Base-by-base conservation (phyloP, 2,797 vertebrate genomes). In the Tachyglossus aculeatus region DNA sequence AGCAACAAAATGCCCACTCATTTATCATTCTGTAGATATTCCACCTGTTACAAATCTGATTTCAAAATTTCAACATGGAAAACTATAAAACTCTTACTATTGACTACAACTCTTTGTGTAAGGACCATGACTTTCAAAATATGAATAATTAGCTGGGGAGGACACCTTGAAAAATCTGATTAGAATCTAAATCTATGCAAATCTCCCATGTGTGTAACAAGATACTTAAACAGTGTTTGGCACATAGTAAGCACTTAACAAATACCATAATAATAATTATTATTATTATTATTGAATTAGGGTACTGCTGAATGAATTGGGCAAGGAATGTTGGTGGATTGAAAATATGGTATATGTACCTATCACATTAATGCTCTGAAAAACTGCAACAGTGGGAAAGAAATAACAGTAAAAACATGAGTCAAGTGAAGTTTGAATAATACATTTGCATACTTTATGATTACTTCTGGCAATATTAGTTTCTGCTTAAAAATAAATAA, bases 11-110 rank as follows among this genome's bases (percentile, higher is more conserved):
- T 76, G 37, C 48, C 22, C 45, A 76, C 66, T 83, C 85, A 83
- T 81, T 83, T 83, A 83, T 71, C 76, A 58, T 67, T 60, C 76
- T 78, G 69, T 69, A 83, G 81, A 80, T 71, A 78, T 70, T 81
- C 60, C 41, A 39, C 62, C 63, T 71, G 54, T 41, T 53, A 24
- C 0, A 1, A 55, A 45, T n/a, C 33, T 52, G 43, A 64, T 34
- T 71, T 54, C 36, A 67, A 70, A 54, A 78, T 63, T 56, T 36
- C 57, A 78, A 7, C 59, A 61, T 81, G 66, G 66, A 55, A 34
- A 66, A 57, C 72, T 71, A 59, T 76, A 81, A 83, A 71, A 56
- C 50, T 73, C 67, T 44, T 73, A 22, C 76, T 71, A 54, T 29
- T 34, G 71, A 45, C 41, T 56, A 53, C 48, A 69, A 62, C 56